These are phyloP conservation scores for Paralichthys olivaceus DNA, from an alignment of 2,113 vertebrate genomes.

Conservation along the genomic window DNA sequence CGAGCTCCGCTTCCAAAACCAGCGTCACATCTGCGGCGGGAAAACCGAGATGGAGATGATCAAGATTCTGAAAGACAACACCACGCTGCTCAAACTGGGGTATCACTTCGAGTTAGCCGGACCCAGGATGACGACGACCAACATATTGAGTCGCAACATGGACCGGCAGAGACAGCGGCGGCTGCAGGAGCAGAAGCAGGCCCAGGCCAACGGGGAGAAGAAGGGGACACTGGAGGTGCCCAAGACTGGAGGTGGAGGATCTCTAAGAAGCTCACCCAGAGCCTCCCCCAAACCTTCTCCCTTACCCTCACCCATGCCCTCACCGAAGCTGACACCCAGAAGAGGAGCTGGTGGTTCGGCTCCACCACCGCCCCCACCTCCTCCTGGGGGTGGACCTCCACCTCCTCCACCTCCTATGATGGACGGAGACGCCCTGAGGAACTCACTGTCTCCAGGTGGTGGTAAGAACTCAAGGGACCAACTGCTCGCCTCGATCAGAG, in stretches of 20 bases:
- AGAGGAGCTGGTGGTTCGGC: conserved; percentile 70
- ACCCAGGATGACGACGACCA: conserved; percentile 96
- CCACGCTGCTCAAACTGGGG: conserved; percentile 93
- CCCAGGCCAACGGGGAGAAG: conserved; percentile 87
- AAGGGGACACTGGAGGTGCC: conserved; percentile 88
- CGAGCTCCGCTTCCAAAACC: conserved; percentile 97
- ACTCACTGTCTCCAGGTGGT: conserved; percentile 87
- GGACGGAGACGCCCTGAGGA: conserved; percentile 86
- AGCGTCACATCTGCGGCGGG: conserved; percentile 96
- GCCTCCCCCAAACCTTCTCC: conserved; percentile 86
- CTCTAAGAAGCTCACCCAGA: conserved; percentile 83
- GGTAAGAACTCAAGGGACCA: conserved; percentile 95
- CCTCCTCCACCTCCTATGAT: conserved; percentile 88
- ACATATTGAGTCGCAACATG: conserved; percentile 97
- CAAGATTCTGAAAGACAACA: conserved; percentile 94
- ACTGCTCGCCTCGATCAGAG: conserved; percentile 93
- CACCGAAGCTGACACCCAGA: conserved; percentile 86
- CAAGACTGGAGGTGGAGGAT: conserved; percentile 73
- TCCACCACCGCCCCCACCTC: conserved; percentile 86
- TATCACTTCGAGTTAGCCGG: conserved; percentile 97
- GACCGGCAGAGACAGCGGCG: conserved; percentile 94
- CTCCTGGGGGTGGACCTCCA: conserved; percentile 78
- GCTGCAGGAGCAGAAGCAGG: conserved; percentile 92
- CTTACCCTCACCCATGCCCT: conserved; percentile 79
- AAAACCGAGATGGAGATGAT: conserved; percentile 99